Base-by-base conservation (phyloP, 2,888 invertebrate species). In the Drosophila tripunctata region DNA sequence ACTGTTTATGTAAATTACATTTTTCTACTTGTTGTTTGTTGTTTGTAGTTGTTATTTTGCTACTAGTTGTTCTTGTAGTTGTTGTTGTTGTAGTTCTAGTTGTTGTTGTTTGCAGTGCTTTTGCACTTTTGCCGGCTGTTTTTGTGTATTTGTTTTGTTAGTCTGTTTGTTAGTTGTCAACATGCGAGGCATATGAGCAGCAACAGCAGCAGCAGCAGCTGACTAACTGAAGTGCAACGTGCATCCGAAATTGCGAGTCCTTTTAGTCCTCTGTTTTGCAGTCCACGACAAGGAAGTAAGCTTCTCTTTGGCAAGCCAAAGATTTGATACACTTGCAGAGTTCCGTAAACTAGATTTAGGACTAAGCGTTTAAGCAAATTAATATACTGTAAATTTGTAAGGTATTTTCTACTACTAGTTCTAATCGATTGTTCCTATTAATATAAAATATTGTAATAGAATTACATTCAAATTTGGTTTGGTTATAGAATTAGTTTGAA, bases 111-210 rank as follows among this genome's bases (percentile, higher is more conserved):
- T 68, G 64, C 54, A 51, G 62, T 43, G 60, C 55, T 75, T 60
- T 80, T 51, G 77, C 81, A 74, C 81, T 73, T 80, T 80, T 81
- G 56, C 66, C 21, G 55, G 56, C 67, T 63, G 66, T 72, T 78
- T 50, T 67, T 81, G 77, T 77, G 43, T 74, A 75, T 78, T 58
- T 78, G 78, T 77, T 70, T 70, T 68, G 77, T 77, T 68, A 72
- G 74, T 73, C 64, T 78, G 83, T 83, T 79, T 79, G 79, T 77
- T 83, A 64, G 69, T 73, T 83, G 78, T 78, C 83, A 83, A 83
- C 78, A 78, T 65, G 62, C 64, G 68, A 63, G 57, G 75, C 71
- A 75, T 68, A 78, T 76, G 57, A 74, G 75, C 60, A n/a, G n/a
- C n/a, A n/a, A n/a, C n/a, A n/a, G n/a, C n/a, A n/a, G n/a, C n/a